Evolutionary conservation across 2,113 vertebrate species (phyloP).

Genomic region (Leucopsar rothschildi): DNA sequence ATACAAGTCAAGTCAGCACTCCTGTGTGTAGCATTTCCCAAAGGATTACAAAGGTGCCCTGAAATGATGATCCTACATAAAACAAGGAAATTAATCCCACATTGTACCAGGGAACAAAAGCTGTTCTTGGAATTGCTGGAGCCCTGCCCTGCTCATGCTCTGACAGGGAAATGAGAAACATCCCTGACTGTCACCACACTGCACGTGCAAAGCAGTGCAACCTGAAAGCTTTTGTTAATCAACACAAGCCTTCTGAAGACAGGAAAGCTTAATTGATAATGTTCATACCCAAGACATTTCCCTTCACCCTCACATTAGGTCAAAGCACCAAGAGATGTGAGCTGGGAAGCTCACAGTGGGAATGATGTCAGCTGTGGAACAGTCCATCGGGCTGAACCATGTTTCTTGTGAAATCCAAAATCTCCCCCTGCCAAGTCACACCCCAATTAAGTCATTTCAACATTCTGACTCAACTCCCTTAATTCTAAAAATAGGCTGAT

Average conservation of each 20-base stretch:
- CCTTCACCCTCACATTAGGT: rapidly evolving
- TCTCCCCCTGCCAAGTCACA: not conserved
- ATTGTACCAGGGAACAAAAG: not conserved
- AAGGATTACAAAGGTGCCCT: not conserved
- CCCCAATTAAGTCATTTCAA: not conserved
- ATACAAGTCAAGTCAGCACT: not conserved
- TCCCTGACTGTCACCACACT: not conserved
- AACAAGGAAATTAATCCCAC: not conserved
- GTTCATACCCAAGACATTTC: not conserved
- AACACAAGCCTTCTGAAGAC: not conserved
- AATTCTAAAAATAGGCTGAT: not conserved
- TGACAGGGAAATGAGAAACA: not conserved
- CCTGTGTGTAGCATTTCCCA: not conserved
- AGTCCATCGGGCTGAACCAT: rapidly evolving
- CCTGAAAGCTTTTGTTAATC: not conserved
- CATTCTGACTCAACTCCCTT: not conserved
- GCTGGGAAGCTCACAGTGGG: not conserved
- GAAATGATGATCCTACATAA: not conserved
- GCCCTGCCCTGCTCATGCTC: not conserved
- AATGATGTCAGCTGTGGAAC: not conserved
- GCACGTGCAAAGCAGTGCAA: not conserved
- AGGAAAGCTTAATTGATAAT: not conserved
- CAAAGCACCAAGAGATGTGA: rapidly evolving
- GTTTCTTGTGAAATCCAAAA: not conserved
- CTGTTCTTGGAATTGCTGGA: not conserved